Conservation (phyloP, 2,113 vertebrate genomes). For the Galemys pyrenaicus region DNA sequence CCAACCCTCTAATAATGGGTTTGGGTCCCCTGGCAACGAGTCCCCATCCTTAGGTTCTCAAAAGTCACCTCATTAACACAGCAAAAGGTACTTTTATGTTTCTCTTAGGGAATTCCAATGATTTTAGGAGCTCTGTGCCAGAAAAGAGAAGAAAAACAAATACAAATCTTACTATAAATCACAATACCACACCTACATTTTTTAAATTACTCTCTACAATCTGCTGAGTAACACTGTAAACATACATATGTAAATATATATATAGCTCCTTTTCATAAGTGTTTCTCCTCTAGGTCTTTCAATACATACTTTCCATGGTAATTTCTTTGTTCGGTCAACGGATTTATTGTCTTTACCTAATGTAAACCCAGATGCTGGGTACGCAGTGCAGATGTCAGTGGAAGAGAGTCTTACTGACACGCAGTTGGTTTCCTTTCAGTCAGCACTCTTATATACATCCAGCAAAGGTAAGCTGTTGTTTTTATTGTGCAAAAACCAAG, state of each 20-base stretch:
- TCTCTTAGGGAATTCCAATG: background rate
- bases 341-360: conserved; percentile 96
- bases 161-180: conserved; percentile 5
- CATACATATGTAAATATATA: background rate
- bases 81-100: background rate
- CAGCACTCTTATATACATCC: conserved; percentile 97
- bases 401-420: conserved; percentile 95
- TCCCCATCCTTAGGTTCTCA: background rate
- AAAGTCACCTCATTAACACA: background rate
- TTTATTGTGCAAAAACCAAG: no score
- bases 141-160: background rate
- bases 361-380: conserved; percentile 96
- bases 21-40: background rate
- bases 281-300: conserved; percentile 90
- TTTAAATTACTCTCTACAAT: background rate
- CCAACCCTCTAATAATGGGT: background rate
- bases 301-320: conserved; percentile 99
- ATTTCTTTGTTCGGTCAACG: conserved; percentile 98
- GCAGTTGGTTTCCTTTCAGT: conserved; percentile 96
- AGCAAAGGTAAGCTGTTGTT: conserved; percentile 91
- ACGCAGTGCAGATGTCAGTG: conserved; percentile 98
- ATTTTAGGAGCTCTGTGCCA: background rate
- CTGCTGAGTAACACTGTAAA: background rate
- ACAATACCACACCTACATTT: background rate
- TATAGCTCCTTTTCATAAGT: background rate